These are phyloP conservation scores for Drosophila heteroneura DNA, from an alignment of 2,888 invertebrate genomes.

Conservation along the genomic window DNA sequence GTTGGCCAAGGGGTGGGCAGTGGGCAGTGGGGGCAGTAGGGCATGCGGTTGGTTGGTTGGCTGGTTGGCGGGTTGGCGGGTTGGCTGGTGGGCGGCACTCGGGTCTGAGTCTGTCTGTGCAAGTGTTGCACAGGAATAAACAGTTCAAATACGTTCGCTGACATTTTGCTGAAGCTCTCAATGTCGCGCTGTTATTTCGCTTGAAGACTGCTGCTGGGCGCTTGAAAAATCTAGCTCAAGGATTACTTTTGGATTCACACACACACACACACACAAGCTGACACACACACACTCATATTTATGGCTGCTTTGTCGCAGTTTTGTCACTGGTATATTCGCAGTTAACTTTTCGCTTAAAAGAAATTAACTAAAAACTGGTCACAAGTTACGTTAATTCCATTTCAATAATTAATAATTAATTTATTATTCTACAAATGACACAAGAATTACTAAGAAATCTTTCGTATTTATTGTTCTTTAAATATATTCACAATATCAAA, in stretches of 20 bases:
- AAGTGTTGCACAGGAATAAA: constrained; percentile 44
- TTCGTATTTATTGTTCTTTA: neutral
- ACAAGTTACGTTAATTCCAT: neutral
- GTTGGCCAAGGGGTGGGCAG: constrained; percentile 9
- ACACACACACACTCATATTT: constrained; percentile 15
- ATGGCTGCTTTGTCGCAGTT: constrained; percentile 34
- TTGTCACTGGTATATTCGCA: constrained; percentile 77
- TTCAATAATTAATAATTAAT: neutral
- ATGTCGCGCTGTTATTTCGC: constrained; percentile 54
- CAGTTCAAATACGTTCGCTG: constrained; percentile 77
- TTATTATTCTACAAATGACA: neutral
- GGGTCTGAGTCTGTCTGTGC: constrained; percentile 40
- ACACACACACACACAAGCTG: constrained; percentile 9
- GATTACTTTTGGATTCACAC: constrained; percentile 38
- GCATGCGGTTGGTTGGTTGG: constrained; percentile 17
- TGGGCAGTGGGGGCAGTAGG: neutral
- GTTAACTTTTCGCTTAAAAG: constrained; percentile 58
- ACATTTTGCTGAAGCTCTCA: constrained; percentile 70
- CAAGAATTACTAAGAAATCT: too few relatives aligned
- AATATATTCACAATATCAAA: neutral
- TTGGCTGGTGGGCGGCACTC: constrained; percentile 51
- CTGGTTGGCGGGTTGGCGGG: neutral
- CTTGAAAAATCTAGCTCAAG: constrained; percentile 62
- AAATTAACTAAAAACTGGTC: constrained; percentile 6
- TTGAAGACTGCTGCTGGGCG: constrained; percentile 22